Percentiles rank a stretch among this genome's conserved stretches.
These are phyloP conservation scores for Heterochromis multidens DNA, from an alignment of 2,113 vertebrate species.

Conservation along the genomic window DNA sequence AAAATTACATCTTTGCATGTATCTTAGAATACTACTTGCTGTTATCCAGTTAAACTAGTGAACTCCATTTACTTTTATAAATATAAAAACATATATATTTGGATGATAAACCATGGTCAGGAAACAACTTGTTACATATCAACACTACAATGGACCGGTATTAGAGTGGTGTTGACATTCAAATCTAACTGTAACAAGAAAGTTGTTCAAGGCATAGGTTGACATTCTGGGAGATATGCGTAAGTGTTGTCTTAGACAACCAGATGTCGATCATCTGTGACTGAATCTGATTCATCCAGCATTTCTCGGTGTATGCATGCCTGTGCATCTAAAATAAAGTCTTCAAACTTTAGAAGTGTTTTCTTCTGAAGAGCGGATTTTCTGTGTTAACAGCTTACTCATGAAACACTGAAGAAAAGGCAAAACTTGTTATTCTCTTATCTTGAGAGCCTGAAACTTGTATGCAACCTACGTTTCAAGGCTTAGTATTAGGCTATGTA, in stretches of 20 bases:
- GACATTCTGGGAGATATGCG: background rate
- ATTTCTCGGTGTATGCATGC: background rate
- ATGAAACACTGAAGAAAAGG: background rate
- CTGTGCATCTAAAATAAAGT: background rate
- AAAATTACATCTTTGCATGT: too few species aligned
- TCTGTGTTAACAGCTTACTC: background rate
- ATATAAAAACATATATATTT: too few species aligned
- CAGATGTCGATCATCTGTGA: background rate
- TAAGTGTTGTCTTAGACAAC: background rate
- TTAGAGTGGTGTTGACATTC: background rate
- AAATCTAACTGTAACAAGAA: background rate
- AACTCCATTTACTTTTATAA: too few species aligned
- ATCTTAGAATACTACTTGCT: too few species aligned
- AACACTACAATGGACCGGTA: accelerated
- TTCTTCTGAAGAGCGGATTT: background rate
- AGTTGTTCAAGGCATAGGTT: background rate
- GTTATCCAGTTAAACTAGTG: too few species aligned
- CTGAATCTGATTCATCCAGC: background rate
- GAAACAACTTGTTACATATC: too few species aligned
- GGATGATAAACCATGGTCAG: too few species aligned
- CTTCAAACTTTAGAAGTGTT: background rate
- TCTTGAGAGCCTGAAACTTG: background rate
- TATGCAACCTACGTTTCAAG: background rate
- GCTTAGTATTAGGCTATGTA: background rate
- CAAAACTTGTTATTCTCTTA: background rate